A percentile compares a stretch with the other conserved stretches of the same genome.
Conservation (phyloP, 1,140 invertebrate genomes). For the Frieseomelitta varia region DNA sequence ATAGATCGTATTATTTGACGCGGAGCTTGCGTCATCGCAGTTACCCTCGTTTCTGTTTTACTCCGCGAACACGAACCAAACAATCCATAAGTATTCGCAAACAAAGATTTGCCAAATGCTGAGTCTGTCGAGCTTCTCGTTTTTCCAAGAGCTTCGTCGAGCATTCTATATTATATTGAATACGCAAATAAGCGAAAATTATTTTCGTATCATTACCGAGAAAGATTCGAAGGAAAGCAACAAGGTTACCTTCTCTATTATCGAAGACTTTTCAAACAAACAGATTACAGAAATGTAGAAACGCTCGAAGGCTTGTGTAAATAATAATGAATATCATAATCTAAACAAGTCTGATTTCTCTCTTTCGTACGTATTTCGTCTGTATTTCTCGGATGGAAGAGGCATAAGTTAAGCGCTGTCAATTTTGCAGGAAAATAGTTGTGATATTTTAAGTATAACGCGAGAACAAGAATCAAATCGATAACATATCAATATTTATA, state of each 20-base stretch:
- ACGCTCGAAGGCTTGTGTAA: not conserved
- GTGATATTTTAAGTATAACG: too few relatives aligned
- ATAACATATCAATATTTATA: too few relatives aligned
- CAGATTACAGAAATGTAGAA: not conserved
- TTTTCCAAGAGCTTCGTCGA: not conserved
- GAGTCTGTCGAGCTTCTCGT: not conserved
- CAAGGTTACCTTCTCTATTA: not conserved
- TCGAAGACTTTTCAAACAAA: not conserved
- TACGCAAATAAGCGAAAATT: not conserved
- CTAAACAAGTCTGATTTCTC: not conserved
- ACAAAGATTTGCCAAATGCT: not conserved
- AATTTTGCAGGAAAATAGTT: too few relatives aligned
- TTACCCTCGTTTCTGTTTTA: not conserved
- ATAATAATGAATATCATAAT: not conserved
- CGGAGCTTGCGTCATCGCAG: not conserved
- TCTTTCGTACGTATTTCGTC: too few relatives aligned
- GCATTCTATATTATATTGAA: not conserved
- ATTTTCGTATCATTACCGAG: not conserved
- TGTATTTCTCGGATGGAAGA: too few relatives aligned
- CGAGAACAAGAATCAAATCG: too few relatives aligned
- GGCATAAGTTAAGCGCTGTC: too few relatives aligned
- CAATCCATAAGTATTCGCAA: not conserved
- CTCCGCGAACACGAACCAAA: too few relatives aligned
- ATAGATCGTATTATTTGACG: conserved; percentile 19
- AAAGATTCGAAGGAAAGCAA: not conserved